phyloP scores from a whole-genome alignment of 2,113 vertebrate genomes.

The Paratilapia polleni region DNA sequence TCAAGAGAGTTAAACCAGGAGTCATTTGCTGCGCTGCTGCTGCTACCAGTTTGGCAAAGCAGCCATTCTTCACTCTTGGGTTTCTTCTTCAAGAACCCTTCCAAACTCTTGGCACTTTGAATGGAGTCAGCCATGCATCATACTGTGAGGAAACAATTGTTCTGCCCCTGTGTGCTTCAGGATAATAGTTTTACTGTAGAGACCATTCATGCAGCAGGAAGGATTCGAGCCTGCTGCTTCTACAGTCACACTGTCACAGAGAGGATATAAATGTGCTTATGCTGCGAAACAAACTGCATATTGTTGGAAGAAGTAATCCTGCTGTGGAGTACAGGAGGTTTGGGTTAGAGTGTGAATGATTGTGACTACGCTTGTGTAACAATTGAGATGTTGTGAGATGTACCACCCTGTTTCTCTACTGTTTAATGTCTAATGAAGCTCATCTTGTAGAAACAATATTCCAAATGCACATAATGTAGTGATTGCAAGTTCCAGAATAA shows the following conservation, averaged over 20 bases:
- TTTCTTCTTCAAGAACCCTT: constrained; percentile 24
- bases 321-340: constrained; percentile 38
- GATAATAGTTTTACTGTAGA: constrained; percentile 57
- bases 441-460: constrained; percentile 25
- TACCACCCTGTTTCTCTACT: background rate
- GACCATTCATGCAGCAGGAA: constrained; percentile 40
- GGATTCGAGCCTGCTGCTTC: constrained; percentile 8
- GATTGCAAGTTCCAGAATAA: constrained; percentile 10
- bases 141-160: constrained; percentile 55
- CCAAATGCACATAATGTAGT: background rate
- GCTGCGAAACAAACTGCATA: constrained; percentile 21
- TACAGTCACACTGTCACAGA: constrained; percentile 2
- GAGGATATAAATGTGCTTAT: background rate
- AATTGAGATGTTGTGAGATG: background rate
- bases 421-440: background rate
- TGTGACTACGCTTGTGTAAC: constrained; percentile 36
- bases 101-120: constrained; percentile 18
- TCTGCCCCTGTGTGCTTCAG: constrained; percentile 36
- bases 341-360: constrained; percentile 26
- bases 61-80: background rate
- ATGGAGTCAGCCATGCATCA: constrained; percentile 52
- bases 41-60: background rate
- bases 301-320: constrained; percentile 12
- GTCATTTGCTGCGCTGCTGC: background rate
- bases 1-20: background rate